A percentile compares a stretch with the other conserved stretches of the same genome.
phyloP scores from a whole-genome alignment of 37 sponge, comb jelly and placozoan species.

The Lycopodina hypogea region DNA sequence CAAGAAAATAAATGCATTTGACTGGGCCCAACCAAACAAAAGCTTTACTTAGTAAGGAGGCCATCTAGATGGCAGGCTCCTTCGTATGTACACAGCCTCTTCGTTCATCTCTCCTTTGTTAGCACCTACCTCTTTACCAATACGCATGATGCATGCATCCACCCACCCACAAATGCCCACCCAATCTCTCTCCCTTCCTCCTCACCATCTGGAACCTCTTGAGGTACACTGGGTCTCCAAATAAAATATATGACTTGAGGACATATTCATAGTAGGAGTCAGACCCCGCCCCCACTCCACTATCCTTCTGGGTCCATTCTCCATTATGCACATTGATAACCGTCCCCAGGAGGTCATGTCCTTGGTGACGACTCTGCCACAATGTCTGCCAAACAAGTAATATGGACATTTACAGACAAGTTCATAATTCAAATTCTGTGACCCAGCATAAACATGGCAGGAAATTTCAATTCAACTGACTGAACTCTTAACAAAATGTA shows the following conservation, averaged over 20 bases:
- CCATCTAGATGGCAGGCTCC: no score
- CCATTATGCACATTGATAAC: conserved; percentile 89
- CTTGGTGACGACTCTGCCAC: conserved; percentile 65
- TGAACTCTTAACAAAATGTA: background rate
- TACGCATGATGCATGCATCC: no score
- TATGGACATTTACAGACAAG: no score
- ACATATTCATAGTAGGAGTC: conserved; percentile 99
- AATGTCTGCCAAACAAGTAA: conserved; percentile 14
- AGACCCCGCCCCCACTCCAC: conserved; percentile 55
- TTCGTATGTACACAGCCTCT: no score
- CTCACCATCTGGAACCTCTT: conserved; percentile 70
- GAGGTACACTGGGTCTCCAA: conserved; percentile 76
- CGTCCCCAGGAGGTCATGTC: conserved; percentile 79
- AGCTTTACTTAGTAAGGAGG: no score
- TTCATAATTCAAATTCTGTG: no score
- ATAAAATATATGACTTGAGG: conserved; percentile 84
- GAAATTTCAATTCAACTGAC: background rate
- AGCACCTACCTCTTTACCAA: no score
- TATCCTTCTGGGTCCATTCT: conserved; percentile 87
- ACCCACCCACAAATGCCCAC: no score
- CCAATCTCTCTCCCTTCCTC: background rate
- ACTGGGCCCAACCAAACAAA: no score
- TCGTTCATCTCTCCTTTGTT: no score
- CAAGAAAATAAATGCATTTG: no score
- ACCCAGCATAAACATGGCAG: no score